A percentile compares a stretch with the other conserved stretches of the same genome.
Conservation (phyloP, 2,113 vertebrate genomes). For the Neofelis nebulosa region DNA sequence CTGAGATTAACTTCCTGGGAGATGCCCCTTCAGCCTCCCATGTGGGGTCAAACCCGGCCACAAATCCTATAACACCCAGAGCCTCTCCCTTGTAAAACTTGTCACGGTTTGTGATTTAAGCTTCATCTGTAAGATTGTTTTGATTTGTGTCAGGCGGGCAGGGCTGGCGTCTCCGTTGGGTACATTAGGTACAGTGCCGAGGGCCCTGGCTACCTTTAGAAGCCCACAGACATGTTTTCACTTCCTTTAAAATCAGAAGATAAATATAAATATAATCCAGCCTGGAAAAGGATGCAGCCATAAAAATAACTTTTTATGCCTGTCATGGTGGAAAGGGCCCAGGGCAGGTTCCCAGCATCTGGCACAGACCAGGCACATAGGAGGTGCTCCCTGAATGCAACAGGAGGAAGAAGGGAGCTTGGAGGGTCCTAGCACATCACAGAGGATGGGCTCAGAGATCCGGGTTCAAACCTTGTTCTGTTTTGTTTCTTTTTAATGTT, state of each 20-base stretch:
- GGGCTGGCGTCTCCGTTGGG: background rate
- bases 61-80: background rate
- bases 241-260: background rate
- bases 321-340: background rate
- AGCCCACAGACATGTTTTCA: background rate
- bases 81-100: background rate
- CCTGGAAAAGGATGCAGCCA: background rate
- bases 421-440: background rate
- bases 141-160: background rate
- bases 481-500: no score
- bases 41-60: background rate
- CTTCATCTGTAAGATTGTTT: background rate
- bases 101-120: background rate
- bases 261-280: background rate
- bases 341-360: background rate
- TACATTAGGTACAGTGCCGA: rapidly evolving
- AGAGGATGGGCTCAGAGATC: background rate
- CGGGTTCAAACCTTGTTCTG: no score
- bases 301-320: no score
- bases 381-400: background rate
- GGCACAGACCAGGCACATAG: background rate
- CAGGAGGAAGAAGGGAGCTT: background rate
- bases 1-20: background rate
- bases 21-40: background rate
- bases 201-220: background rate